Evolutionary conservation across 2,888 invertebrate genomes (phyloP), one percentile per base, ranked within the genome.

Genomic region (Drosophila mimetica): DNA sequence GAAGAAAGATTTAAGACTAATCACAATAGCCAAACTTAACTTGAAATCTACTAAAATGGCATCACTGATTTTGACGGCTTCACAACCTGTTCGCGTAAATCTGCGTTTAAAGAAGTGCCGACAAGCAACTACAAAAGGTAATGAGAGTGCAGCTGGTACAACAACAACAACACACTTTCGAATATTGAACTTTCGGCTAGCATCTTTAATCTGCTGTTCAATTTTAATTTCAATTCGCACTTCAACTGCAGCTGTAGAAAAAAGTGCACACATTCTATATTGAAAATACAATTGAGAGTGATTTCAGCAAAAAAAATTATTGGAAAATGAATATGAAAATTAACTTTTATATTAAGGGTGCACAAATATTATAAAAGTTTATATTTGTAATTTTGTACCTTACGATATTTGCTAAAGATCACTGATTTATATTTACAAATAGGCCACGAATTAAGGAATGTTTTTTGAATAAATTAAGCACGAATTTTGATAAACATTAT

Each of bases 71-170:
- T n/a, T 25, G 18, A 11, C 18, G n/a, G 71, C 71, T 71, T 76
- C 76, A 79, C 85, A 86, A 88, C 85, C 88, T 88, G 86, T 86
- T 86, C 75, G 80, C 74, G 70, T 73, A 71, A 83, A 79, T 74
- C 76, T 76, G 74, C 69, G 70, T 69, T 85, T 85, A 77, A 81
- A 88, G 76, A 86, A 84, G 65, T 79, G 78, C 80, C 86, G 75
- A 83, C 75, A 83, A 20, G 3, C 28, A 46, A 28, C 46, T 28
- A 75, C 67, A 67, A 77, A 81, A 78, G 81, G 78, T 80, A 84
- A 84, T 80, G 78, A 81, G 78, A 70, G 70, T 72, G 72, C 70
- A 79, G 59, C 64, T 16, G 25, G 14, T 28, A 5, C 44, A 16
- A 16, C 44, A 64, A 32, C 65, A 54, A 55, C 71, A 58, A 44